Conservation (phyloP, 2,888 invertebrate genomes). For the Metellina segmentata region DNA sequence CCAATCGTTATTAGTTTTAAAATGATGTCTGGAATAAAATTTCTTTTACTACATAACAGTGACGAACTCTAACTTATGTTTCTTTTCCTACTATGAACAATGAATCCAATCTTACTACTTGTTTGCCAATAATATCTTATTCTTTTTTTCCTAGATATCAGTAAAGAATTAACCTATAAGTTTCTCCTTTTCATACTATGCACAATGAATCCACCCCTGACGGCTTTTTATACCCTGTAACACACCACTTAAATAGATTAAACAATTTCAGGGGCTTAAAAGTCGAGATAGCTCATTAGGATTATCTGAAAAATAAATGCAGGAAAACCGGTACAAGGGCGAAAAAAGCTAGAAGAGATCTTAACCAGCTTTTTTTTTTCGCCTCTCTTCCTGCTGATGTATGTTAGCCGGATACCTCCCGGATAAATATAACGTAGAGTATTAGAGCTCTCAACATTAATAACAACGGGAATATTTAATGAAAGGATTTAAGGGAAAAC, state of each 20-base stretch:
- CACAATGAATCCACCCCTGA: constrained; percentile 4
- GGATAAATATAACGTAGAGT: constrained; percentile 61
- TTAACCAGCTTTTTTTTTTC: constrained; percentile 37
- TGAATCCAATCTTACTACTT: too few relatives aligned
- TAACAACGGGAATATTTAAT: constrained; percentile 76
- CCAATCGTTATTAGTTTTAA: too few relatives aligned
- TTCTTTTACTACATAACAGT: too few relatives aligned
- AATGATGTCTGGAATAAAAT: too few relatives aligned
- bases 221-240: constrained; percentile 43
- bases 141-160: too few relatives aligned
- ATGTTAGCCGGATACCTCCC: constrained; percentile 49
- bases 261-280: constrained; percentile 73
- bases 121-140: too few relatives aligned
- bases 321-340: background rate
- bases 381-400: constrained; percentile 44
- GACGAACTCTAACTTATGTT: too few relatives aligned
- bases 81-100: too few relatives aligned
- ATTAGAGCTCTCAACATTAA: constrained; percentile 72
- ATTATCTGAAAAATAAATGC: constrained; percentile 75
- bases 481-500: constrained; percentile 72
- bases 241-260: constrained; percentile 75
- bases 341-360: constrained; percentile 10
- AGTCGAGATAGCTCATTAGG: constrained; percentile 70
- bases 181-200: background rate
- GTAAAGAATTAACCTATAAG: background rate